Evolutionary conservation across 2,113 vertebrate genomes (phyloP).

Genomic region (Sitta europaea): DNA sequence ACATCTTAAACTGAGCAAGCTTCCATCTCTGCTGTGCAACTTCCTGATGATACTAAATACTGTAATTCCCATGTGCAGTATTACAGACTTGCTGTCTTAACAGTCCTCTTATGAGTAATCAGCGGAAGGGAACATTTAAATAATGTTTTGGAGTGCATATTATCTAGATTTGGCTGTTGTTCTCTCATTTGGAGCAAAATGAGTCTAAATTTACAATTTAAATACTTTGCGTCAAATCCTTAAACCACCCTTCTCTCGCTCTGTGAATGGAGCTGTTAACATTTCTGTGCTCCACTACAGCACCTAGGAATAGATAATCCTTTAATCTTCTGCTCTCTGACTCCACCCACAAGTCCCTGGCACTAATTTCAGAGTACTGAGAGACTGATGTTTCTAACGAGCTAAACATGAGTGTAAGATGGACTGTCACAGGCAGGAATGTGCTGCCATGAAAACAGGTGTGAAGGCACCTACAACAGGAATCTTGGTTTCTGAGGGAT

Average conservation of each 20-base stretch:
- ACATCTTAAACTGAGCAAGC: neutral
- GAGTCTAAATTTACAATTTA: slow-evolving; percentile 27
- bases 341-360: neutral
- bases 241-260: neutral
- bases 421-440: neutral
- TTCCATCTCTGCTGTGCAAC: neutral
- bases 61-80: neutral
- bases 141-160: slow-evolving; percentile 18
- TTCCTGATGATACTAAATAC: neutral
- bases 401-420: neutral
- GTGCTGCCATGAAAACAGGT: neutral
- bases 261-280: neutral
- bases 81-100: neutral
- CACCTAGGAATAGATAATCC: slow-evolving; percentile 21
- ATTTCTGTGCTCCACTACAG: neutral
- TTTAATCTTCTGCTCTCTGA: slow-evolving; percentile 20
- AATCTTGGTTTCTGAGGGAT: neutral
- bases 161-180: slow-evolving; percentile 12
- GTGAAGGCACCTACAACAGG: neutral
- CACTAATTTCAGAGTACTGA: neutral
- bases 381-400: neutral
- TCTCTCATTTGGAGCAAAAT: slow-evolving; percentile 34
- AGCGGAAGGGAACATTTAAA: slow-evolving; percentile 34
- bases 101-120: neutral
- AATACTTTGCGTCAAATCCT: neutral